Evolutionary conservation across 1,140 invertebrate species (phyloP).

Genomic region (Aphaenogaster floridana): DNA sequence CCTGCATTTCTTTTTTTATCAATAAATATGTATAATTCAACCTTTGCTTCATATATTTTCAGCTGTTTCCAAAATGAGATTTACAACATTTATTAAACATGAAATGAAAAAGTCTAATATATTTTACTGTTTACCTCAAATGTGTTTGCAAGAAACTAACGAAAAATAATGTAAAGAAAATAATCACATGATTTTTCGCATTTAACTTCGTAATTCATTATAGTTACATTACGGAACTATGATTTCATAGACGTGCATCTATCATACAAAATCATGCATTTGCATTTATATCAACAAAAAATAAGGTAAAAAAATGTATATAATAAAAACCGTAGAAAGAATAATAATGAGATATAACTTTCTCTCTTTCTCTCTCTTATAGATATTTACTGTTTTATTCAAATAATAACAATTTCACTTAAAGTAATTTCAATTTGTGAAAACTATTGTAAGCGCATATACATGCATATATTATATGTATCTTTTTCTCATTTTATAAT

Average conservation of each 20-base stretch:
- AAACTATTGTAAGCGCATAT: constrained; percentile 1
- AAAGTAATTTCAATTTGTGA: constrained; percentile 5
- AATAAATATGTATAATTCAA: neutral
- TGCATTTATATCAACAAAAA: neutral
- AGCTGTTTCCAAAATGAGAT: neutral
- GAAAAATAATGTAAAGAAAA: neutral
- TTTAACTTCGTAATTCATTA: neutral
- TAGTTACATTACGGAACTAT: neutral
- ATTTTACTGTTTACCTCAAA: neutral
- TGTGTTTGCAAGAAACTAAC: neutral
- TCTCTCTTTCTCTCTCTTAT: neutral
- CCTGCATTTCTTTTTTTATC: neutral
- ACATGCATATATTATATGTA: neutral
- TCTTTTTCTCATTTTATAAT: constrained; percentile 8
- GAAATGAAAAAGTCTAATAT: neutral
- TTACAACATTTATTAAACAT: neutral
- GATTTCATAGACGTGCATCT: neutral
- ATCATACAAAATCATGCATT: neutral
- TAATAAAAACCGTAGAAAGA: neutral
- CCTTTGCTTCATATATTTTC: neutral
- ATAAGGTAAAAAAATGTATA: neutral
- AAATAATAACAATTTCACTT: neutral
- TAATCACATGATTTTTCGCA: neutral
- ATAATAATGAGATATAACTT: neutral
- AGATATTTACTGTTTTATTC: constrained; percentile 9